phyloP scores from a whole-genome alignment of 2,888 invertebrate species.

The Drosophila infuscata region DNA sequence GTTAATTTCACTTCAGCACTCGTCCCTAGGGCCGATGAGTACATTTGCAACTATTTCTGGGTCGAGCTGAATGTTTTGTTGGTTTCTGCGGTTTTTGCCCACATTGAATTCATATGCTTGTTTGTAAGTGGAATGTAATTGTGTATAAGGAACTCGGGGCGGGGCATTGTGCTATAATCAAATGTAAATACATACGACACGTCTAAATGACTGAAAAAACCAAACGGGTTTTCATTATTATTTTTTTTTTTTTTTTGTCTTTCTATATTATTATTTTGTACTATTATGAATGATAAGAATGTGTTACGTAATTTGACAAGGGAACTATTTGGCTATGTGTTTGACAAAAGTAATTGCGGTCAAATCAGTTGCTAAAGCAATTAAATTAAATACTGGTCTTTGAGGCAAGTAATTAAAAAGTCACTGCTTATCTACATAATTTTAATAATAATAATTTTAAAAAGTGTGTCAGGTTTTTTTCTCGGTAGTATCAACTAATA shows the following conservation, averaged over 20 bases:
- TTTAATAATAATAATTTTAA: neutral
- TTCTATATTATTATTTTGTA: slow-evolving; percentile 6
- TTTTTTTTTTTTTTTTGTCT: too few species aligned
- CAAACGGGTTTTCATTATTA: neutral
- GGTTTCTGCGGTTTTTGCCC: slow-evolving; percentile 28
- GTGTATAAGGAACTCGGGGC: neutral
- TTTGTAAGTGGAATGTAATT: neutral
- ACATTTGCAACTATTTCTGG: slow-evolving; percentile 40
- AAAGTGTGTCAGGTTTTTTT: neutral
- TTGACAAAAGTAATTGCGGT: neutral
- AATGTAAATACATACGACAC: slow-evolving; percentile 28
- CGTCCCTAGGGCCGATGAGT: slow-evolving; percentile 11
- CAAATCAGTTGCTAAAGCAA: neutral
- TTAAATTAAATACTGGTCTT: neutral
- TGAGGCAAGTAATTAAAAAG: neutral
- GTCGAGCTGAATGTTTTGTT: slow-evolving; percentile 24
- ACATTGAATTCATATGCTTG: neutral
- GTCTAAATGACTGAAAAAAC: slow-evolving; percentile 15
- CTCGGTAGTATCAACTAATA: neutral
- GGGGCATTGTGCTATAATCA: slow-evolving; percentile 12
- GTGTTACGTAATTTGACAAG: slow-evolving; percentile 8
- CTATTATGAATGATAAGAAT: slow-evolving; percentile 7
- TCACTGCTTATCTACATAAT: neutral
- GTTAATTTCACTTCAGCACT: slow-evolving; percentile 29
- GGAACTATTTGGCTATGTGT: neutral